Percentiles rank a stretch among this genome's conserved stretches.
Conservation (phyloP, 1,140 invertebrate species). For the Bactericera cockerelli region DNA sequence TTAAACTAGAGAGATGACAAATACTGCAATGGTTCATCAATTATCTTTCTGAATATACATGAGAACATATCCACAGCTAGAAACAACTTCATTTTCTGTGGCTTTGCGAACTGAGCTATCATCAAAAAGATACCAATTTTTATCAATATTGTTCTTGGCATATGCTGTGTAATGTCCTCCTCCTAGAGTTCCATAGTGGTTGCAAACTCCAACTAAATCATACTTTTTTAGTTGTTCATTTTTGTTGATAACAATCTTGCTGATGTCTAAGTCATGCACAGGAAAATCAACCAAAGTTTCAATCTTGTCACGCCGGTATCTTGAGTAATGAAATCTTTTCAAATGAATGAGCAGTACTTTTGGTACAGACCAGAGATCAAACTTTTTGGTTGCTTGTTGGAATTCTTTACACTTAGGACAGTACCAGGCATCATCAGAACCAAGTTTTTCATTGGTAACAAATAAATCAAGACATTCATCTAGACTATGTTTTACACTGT, state of each 20-base stretch:
- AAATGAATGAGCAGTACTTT: constrained; percentile 33
- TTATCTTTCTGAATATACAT: constrained; percentile 2
- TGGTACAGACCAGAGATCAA: constrained; percentile 31
- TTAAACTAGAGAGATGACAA: too few relatives aligned
- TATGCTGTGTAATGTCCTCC: constrained; percentile 41
- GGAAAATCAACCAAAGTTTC: constrained; percentile 38
- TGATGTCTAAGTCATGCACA: constrained; percentile 32
- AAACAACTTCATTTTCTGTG: constrained; percentile 1
- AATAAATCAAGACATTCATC: constrained; percentile 20
- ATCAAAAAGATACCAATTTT: constrained; percentile 43
- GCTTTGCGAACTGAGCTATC: constrained; percentile 33
- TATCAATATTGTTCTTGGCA: constrained; percentile 33
- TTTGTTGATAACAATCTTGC: constrained; percentile 26
- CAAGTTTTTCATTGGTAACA: constrained; percentile 21
- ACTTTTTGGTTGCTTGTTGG: constrained; percentile 32
- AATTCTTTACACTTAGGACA: constrained; percentile 29
- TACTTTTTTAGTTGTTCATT: constrained; percentile 28
- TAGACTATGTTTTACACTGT: constrained; percentile 12
- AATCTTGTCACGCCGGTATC: constrained; percentile 34
- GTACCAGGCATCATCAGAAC: constrained; percentile 22
- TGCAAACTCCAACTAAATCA: constrained; percentile 38
- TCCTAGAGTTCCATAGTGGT: constrained; percentile 36
- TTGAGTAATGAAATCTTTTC: constrained; percentile 34
- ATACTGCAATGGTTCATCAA: too few relatives aligned
- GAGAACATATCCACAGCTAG: not conserved